Evolutionary conservation across 2,888 invertebrate genomes (phyloP).

Genomic region (Pristionchus fissidentatus): DNA sequence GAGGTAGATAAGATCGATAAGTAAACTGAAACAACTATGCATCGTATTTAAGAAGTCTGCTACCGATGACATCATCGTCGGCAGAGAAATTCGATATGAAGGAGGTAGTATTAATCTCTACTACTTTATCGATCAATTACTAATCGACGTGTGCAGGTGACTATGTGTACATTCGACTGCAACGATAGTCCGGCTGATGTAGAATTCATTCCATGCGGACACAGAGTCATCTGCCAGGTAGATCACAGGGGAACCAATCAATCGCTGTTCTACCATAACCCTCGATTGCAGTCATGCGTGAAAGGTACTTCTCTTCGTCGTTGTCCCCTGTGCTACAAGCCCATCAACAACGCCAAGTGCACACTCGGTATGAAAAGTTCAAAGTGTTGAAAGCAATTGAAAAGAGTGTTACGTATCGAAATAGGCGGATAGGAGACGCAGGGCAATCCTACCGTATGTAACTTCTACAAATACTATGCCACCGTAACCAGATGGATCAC

Average conservation of each 20-base stretch:
- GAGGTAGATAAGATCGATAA: background rate
- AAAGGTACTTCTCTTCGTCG: constrained; percentile 28
- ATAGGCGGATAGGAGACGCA: too few species aligned
- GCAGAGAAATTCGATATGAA: constrained; percentile 38
- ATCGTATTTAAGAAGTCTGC: constrained; percentile 29
- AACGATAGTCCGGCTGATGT: constrained; percentile 58
- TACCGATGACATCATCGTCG: constrained; percentile 44
- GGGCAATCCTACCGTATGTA: background rate
- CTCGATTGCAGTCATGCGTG: constrained; percentile 28
- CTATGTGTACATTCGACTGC: constrained; percentile 66
- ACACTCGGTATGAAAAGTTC: constrained; percentile 17
- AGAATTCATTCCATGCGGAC: constrained; percentile 63
- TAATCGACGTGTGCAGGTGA: constrained; percentile 7
- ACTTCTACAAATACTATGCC: background rate
- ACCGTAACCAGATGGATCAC: constrained; percentile 39
- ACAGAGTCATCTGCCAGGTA: constrained; percentile 61
- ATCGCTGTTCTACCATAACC: background rate
- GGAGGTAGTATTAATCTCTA: constrained; percentile 7
- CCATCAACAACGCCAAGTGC: constrained; percentile 33
- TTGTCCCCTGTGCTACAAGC: constrained; percentile 48
- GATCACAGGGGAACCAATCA: background rate
- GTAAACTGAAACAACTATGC: background rate
- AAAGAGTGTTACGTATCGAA: too few species aligned
- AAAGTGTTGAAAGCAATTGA: background rate
- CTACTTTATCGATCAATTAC: constrained; percentile 12